These are phyloP conservation scores for Myiopsitta monachus DNA, from an alignment of 2,113 vertebrate genomes.

Conservation along the genomic window DNA sequence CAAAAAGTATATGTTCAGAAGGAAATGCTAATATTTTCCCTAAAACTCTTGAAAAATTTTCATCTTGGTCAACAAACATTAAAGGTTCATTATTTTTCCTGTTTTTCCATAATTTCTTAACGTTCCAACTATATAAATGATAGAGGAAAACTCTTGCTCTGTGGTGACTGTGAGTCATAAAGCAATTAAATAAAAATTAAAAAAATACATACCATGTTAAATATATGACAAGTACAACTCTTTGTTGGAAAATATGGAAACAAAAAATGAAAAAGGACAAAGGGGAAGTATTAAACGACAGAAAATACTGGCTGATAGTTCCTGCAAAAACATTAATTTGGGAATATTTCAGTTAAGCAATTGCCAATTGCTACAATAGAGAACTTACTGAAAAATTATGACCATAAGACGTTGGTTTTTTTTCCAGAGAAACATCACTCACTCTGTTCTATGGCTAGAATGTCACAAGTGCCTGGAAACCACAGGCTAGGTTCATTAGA, in stretches of 20 bases:
- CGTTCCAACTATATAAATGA: not conserved
- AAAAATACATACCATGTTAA: not conserved
- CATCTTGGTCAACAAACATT: not conserved
- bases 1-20: not conserved
- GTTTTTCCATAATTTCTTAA: not conserved
- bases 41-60: not conserved
- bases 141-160: not conserved
- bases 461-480: not conserved
- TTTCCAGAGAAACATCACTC: not conserved
- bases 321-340: not conserved
- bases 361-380: not conserved
- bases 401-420: not conserved
- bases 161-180: slow-evolving; percentile 8
- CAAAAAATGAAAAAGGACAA: not conserved
- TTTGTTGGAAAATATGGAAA: not conserved
- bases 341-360: not conserved
- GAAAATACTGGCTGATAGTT: not conserved
- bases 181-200: slow-evolving; percentile 19
- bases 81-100: not conserved
- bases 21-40: not conserved
- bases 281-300: not conserved
- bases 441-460: not conserved
- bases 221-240: not conserved
- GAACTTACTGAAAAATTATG: not conserved
- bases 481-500: rapidly evolving